Base-by-base conservation (phyloP, 2,888 invertebrate species). In the Cordylochernes scorpioides region DNA sequence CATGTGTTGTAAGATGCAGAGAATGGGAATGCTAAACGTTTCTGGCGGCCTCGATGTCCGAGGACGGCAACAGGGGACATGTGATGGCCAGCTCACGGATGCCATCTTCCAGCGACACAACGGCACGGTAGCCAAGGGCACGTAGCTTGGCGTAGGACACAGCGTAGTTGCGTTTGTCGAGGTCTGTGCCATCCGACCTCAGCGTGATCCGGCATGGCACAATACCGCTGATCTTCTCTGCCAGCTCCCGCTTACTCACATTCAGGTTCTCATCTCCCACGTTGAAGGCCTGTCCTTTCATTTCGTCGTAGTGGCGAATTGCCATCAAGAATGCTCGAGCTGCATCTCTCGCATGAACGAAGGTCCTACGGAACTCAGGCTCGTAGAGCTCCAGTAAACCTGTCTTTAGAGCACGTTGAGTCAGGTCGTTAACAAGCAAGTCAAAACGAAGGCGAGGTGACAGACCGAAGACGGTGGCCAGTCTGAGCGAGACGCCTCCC, bases 231-330 rank as follows among this genome's bases (percentile, higher is more conserved):
- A 53, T 52, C 5, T 42, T 34, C 21, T 34, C 37, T 3, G 50
- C 51, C 4, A 49, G 47, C 13, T 49, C 42, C 1, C 40, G 40
- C 38, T 53, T 53, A 16, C 49, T 48, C 44, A 51, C 44, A 38
- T 53, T 53, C 48, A 52, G 46, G 22, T 42, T 36, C 31, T 52
- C 52, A 31, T 51, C 51, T 2, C 53, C 52, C 8, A 53, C 49
- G 38, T 53, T 52, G 37, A 42, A 52, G 1, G 49, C 47, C 21
- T 44, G 19, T 10, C 51, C 50, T 27, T 41, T 38, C 51, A 52
- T 51, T 13, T 30, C 15, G 15, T 44, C 40, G 30, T 47, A 46
- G 31, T 50, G 44, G 15, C 47, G 39, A 3, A 52, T 24, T 4
- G 51, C 47, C 32, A 52, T 50, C 2, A 49, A 31, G 34, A 53